Conservation (phyloP, 1,140 invertebrate species). For the Scaptomyza hsui region DNA sequence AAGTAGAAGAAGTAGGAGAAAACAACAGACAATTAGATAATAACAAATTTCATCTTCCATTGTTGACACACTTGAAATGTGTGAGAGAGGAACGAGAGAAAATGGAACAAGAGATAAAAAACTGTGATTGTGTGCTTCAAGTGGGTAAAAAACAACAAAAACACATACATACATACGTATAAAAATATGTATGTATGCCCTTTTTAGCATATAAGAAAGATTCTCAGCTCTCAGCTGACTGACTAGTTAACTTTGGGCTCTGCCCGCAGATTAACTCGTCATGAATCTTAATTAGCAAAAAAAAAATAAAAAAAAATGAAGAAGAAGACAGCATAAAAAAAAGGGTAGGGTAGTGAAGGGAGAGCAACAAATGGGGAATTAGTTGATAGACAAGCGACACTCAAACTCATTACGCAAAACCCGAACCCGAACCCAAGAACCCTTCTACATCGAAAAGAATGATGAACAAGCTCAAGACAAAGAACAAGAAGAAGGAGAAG, state of each 20-base stretch:
- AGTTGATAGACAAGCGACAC: slow-evolving; percentile 46
- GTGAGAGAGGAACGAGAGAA: not conserved
- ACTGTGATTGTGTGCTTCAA: slow-evolving; percentile 14
- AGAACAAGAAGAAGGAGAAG: slow-evolving; percentile 12
- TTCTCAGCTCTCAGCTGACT: not conserved
- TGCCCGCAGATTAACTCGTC: slow-evolving; percentile 41
- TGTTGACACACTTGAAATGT: slow-evolving; percentile 36
- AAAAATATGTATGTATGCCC: not conserved
- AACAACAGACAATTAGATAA: slow-evolving; percentile 51
- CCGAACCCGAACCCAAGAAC: not conserved
- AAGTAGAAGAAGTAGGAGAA: slow-evolving; percentile 22
- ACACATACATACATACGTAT: not conserved
- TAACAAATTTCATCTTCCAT: slow-evolving; percentile 48
- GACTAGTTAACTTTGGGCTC: slow-evolving; percentile 21
- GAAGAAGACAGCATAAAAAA: not conserved
- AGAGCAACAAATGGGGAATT: slow-evolving; percentile 30
- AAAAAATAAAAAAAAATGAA: not conserved
- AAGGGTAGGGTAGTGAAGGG: not conserved
- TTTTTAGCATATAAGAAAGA: not conserved
- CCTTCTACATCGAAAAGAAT: slow-evolving; percentile 23
- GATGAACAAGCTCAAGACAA: not conserved
- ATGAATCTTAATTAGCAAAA: slow-evolving; percentile 55
- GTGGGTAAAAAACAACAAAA: not conserved
- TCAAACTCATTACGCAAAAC: slow-evolving; percentile 39
- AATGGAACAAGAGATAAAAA: slow-evolving; percentile 35